Conservation (phyloP, 2,888 invertebrate species). For the Deilephila elpenor region DNA sequence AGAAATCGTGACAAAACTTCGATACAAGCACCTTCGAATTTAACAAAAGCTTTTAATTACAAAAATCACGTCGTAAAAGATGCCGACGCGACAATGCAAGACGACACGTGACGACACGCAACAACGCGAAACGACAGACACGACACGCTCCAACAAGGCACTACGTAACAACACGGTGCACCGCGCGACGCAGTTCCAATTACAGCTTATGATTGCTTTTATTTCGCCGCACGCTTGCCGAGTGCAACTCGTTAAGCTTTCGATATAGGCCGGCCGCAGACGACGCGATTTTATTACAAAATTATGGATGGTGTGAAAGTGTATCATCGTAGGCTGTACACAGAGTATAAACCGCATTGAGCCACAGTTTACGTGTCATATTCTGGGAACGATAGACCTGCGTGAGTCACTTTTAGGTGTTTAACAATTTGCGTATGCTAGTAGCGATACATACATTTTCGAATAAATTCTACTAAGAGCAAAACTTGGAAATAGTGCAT, state of each 20-base stretch:
- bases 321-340: no score
- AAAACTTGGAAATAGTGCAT: no score
- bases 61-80: not conserved
- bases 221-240: slow-evolving; percentile 51
- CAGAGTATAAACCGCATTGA: no score
- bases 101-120: not conserved
- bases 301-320: not conserved
- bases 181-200: slow-evolving; percentile 46
- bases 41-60: slow-evolving; percentile 5
- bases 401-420: no score
- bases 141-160: not conserved
- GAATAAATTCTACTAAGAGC: not conserved
- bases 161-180: slow-evolving; percentile 21
- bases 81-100: not conserved
- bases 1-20: not conserved
- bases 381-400: no score
- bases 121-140: not conserved
- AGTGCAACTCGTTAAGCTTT: not conserved
- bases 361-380: no score
- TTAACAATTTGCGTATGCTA: no score
- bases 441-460: no score
- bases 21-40: not conserved
- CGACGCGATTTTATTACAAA: not conserved
- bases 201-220: slow-evolving; percentile 61
- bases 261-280: not conserved